Conservation (phyloP, 2,113 vertebrate genomes). For the Tricholaema leucomelas region DNA sequence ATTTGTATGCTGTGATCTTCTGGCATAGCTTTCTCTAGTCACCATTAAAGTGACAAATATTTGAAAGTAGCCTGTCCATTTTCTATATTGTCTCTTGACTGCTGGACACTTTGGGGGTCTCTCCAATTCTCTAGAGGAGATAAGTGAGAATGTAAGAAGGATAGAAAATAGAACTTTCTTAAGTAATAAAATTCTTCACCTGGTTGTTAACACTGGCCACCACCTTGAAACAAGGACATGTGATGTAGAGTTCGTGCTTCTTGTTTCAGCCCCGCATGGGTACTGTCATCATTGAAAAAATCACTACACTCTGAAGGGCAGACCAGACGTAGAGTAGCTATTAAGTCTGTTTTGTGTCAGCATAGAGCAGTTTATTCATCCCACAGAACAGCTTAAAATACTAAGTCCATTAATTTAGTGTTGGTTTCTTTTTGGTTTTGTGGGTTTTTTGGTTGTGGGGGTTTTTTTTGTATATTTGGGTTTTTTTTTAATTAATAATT, state of each 20-base stretch:
- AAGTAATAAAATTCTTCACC: background rate
- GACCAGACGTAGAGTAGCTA: background rate
- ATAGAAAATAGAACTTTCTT: background rate
- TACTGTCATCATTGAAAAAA: background rate
- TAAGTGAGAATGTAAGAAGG: background rate
- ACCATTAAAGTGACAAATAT: background rate
- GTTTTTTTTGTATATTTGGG: too few relatives aligned
- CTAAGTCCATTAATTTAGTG: slow-evolving; percentile 12
- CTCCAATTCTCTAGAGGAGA: background rate
- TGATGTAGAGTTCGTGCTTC: background rate
- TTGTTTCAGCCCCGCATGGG: background rate
- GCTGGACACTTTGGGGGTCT: background rate
- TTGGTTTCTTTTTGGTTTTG: too few relatives aligned
- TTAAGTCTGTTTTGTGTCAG: background rate
- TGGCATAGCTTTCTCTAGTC: background rate
- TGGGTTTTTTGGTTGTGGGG: too few relatives aligned
- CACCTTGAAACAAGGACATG: background rate
- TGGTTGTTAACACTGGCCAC: background rate
- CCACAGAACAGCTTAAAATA: background rate
- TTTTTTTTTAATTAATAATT: too few relatives aligned
- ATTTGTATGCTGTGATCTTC: rapidly evolving
- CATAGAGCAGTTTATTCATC: slow-evolving; percentile 6
- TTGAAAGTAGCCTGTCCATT: background rate
- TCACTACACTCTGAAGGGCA: background rate
- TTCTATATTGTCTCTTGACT: background rate